phyloP scores from a whole-genome alignment of 2,888 invertebrate species.

The Callosobruchus maculatus region DNA sequence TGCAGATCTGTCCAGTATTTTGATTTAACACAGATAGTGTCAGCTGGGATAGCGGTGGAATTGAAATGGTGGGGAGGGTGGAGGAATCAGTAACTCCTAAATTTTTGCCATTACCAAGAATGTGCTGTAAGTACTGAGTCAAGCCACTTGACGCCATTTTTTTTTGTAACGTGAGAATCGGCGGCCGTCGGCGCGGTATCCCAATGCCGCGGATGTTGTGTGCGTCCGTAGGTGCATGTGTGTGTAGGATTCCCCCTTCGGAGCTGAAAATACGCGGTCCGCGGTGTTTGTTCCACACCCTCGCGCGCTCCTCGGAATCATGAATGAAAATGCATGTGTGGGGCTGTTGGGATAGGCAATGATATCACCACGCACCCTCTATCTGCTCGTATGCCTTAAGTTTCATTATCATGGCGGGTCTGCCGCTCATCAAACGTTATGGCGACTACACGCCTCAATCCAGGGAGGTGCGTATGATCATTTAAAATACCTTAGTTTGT shows the following conservation, averaged over 20 bases:
- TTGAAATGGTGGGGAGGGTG: too few relatives aligned
- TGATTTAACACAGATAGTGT: too few relatives aligned
- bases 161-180: too few relatives aligned
- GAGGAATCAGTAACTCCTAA: too few relatives aligned
- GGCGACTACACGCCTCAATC: not conserved
- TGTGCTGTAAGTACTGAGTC: too few relatives aligned
- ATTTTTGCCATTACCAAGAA: too few relatives aligned
- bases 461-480: too few relatives aligned
- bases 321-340: conserved; percentile 26
- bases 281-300: not conserved
- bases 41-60: too few relatives aligned
- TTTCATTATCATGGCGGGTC: not conserved
- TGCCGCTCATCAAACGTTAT: not conserved
- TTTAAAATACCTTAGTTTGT: too few relatives aligned
- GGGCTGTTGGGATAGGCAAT: conserved; percentile 20
- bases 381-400: not conserved
- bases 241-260: not conserved
- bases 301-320: conserved; percentile 12
- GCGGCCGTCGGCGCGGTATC: too few relatives aligned
- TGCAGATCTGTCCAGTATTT: too few relatives aligned
- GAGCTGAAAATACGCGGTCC: not conserved
- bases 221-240: not conserved
- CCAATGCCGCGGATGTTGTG: not conserved
- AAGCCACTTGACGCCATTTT: too few relatives aligned
- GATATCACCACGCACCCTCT: conserved; percentile 8